phyloP scores from a whole-genome alignment of 1,140 invertebrate species.

The Neelides sp. region DNA sequence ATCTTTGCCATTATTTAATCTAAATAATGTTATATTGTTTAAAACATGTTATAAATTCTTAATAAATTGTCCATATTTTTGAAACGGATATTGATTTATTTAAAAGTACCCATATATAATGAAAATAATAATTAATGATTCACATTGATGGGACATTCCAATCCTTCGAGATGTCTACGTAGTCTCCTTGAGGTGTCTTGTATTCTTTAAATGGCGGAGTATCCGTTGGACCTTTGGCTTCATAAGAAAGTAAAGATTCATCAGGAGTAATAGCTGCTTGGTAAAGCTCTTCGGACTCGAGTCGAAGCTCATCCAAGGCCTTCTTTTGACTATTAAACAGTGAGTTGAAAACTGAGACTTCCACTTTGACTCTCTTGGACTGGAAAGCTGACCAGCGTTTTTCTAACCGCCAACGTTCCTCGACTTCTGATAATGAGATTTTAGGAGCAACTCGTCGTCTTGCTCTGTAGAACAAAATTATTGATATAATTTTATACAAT shows the following conservation, averaged over 20 bases:
- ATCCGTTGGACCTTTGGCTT: constrained; percentile 50
- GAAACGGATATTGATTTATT: background rate
- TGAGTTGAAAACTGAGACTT: constrained; percentile 53
- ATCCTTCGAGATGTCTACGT: constrained; percentile 63
- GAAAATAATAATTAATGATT: too few species aligned
- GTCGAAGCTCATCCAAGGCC: constrained; percentile 60
- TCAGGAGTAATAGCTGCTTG: constrained; percentile 66
- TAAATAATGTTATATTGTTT: too few species aligned
- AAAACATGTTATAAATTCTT: too few species aligned
- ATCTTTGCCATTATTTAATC: too few species aligned
- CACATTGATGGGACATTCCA: constrained; percentile 42
- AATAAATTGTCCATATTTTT: background rate
- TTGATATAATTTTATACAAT: background rate
- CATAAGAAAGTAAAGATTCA: constrained; percentile 50
- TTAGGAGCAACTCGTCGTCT: constrained; percentile 38
- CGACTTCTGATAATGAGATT: constrained; percentile 40
- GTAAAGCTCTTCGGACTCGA: constrained; percentile 68
- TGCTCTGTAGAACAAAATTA: constrained; percentile 38
- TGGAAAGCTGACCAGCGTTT: constrained; percentile 64
- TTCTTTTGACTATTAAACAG: constrained; percentile 54
- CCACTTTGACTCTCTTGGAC: constrained; percentile 44
- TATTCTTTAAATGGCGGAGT: constrained; percentile 69
- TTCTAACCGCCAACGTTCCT: constrained; percentile 44
- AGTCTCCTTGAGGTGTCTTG: constrained; percentile 67
- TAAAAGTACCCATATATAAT: too few species aligned